These are phyloP conservation scores for Limnephilus auricula DNA, from an alignment of 2,888 invertebrate genomes.

Conservation along the genomic window DNA sequence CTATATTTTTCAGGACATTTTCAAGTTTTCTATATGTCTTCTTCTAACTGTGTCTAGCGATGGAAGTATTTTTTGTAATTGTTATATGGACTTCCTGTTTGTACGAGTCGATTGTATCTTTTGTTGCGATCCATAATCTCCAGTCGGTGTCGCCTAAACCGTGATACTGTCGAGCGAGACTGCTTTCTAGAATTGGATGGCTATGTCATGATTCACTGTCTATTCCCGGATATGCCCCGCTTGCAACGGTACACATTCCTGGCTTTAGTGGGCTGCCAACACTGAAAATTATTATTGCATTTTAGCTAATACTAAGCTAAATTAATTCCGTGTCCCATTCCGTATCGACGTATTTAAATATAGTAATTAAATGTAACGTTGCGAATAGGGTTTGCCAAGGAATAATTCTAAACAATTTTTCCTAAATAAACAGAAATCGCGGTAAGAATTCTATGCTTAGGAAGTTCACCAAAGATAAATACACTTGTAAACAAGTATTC, in stretches of 20 bases:
- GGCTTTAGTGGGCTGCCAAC: not conserved
- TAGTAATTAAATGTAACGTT: not conserved
- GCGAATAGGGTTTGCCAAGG: not conserved
- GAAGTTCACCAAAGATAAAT: not conserved
- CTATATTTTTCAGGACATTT: too few species aligned
- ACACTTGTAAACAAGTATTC: not conserved
- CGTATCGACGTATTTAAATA: not conserved
- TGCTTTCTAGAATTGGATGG: not conserved
- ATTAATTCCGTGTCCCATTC: too few species aligned
- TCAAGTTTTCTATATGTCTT: too few species aligned
- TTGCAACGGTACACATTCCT: not conserved
- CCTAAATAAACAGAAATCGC: too few species aligned
- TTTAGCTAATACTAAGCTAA: not conserved
- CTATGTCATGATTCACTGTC: not conserved
- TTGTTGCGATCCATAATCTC: not conserved
- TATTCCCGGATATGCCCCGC: slow-evolving; percentile 10
- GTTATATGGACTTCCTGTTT: not conserved
- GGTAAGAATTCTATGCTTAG: not conserved
- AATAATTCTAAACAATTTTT: not conserved
- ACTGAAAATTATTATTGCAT: not conserved
- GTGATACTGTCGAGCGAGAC: not conserved
- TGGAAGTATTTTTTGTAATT: too few species aligned
- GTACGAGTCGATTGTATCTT: not conserved
- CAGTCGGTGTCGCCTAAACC: not conserved
- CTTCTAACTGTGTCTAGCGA: too few species aligned